These are phyloP conservation scores for Diadegma fenestrale DNA, from an alignment of 2,888 invertebrate species.

Conservation along the genomic window DNA sequence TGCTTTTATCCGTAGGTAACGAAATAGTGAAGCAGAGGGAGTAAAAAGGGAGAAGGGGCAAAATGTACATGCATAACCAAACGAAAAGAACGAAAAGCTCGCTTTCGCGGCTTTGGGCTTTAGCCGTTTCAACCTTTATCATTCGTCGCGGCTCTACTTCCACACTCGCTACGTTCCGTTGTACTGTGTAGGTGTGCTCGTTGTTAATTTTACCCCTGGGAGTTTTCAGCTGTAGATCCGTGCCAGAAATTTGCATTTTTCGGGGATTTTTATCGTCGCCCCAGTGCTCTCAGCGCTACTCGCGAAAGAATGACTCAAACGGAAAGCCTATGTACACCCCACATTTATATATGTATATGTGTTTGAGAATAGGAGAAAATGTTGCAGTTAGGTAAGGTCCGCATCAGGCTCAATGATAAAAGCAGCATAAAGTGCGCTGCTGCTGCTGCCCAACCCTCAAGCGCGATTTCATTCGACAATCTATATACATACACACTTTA, in stretches of 20 bases:
- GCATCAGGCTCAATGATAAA: constrained; percentile 53
- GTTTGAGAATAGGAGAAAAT: constrained; percentile 28
- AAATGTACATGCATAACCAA: constrained; percentile 13
- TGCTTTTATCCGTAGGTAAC: constrained; percentile 4
- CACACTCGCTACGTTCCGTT: constrained; percentile 31
- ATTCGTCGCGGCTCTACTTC: constrained; percentile 50
- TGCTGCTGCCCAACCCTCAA: constrained; percentile 44
- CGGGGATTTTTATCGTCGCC: constrained; percentile 70
- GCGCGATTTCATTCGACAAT: constrained; percentile 61
- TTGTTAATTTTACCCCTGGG: constrained; percentile 65
- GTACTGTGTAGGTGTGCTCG: constrained; percentile 29
- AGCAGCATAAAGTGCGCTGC: constrained; percentile 32
- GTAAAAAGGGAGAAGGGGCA: neutral
- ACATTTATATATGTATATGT: constrained; percentile 24
- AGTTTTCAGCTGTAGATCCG: constrained; percentile 56
- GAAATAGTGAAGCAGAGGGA: constrained; percentile 19
- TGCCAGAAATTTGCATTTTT: constrained; percentile 72
- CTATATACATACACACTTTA: constrained; percentile 41
- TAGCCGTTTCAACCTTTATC: constrained; percentile 53
- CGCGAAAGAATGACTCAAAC: constrained; percentile 55
- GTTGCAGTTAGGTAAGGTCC: constrained; percentile 44
- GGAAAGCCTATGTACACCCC: constrained; percentile 29
- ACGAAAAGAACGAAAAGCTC: constrained; percentile 44
- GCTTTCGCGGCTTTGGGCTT: constrained; percentile 48
- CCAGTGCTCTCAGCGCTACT: constrained; percentile 50